These are phyloP conservation scores for Agrochola litura DNA, from an alignment of 2,888 invertebrate genomes.

Conservation along the genomic window DNA sequence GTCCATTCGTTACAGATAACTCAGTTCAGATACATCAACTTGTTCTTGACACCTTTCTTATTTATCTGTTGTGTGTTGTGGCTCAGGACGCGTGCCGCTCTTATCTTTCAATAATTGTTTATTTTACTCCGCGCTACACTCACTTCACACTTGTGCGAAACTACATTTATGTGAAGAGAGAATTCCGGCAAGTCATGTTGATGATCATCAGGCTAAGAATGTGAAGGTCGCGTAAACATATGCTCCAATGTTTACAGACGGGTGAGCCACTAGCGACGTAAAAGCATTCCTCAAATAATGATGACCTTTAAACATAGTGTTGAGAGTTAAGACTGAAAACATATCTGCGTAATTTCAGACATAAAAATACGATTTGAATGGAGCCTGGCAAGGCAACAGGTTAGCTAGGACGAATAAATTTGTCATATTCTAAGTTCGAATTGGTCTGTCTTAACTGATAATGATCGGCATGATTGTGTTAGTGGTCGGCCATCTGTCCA, in stretches of 20 bases:
- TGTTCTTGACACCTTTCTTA: constrained; percentile 48
- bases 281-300: constrained; percentile 38
- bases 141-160: constrained; percentile 11
- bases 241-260: constrained; percentile 23
- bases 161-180: background rate
- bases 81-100: constrained; percentile 38
- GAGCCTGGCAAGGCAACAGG: background rate
- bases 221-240: constrained; percentile 43
- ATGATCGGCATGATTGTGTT: constrained; percentile 25
- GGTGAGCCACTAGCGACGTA: constrained; percentile 26
- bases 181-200: constrained; percentile 18
- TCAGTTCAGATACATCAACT: constrained; percentile 27
- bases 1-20: constrained; percentile 10
- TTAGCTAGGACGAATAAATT: constrained; percentile 13
- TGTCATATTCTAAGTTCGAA: constrained; percentile 11
- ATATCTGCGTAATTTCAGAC: background rate
- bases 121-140: constrained; percentile 13
- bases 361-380: background rate
- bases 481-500: constrained; percentile 52
- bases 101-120: constrained; percentile 27
- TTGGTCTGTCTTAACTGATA: constrained; percentile 19
- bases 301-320: constrained; percentile 10
- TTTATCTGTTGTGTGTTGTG: constrained; percentile 12
- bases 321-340: constrained; percentile 19
- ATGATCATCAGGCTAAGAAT: constrained; percentile 27